Evolutionary conservation across 2,113 vertebrate species (phyloP), one percentile per base, ranked within the genome.

Genomic region (Lutjanus erythropterus): DNA sequence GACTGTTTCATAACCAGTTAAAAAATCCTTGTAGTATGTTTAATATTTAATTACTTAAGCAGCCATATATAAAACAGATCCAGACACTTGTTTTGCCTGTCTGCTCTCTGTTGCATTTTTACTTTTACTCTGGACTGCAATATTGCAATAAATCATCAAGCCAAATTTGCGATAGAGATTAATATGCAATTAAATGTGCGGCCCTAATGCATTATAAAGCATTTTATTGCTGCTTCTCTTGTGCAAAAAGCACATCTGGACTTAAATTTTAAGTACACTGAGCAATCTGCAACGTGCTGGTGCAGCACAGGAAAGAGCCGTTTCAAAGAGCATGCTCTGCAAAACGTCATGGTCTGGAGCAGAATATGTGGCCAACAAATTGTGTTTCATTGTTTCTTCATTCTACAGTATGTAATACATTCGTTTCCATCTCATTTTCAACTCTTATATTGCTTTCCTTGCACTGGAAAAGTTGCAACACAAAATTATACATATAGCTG

Each of bases 381-480:
- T 9, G 18, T 1, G 11, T 47, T 49, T 37, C 19, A 65, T 37
- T 29, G 49, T 61, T 41, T 59, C 55, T n/a, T n/a, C 1, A 29
- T 47, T 61, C 23, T 19, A n/a, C n/a, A n/a, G n/a, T n/a, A n/a
- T n/a, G n/a, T n/a, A n/a, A n/a, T n/a, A n/a, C n/a, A n/a, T n/a
- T n/a, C 37, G 59, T 58, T 68, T 52, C 15, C 41, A 52, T 67
- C 21, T 62, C 2, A 74, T 64, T 62, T 73, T 7, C 23, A 31
- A 12, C 23, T 23, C 3, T 15, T 23, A 8, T n/a, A 47, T 21
- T 55, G 53, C n/a, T 50, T 25, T 52, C 37, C 14, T 29, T 61
- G 60, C 60, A 37, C 25, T 16, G 2, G 23, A 27, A 33, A 39
- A 19, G 27, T 3, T 31, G 23, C n/a, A 49, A 39, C 21, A 73